These are phyloP conservation scores for Heteractis magnifica DNA, from an alignment of 92 coral and sea anemone genomes.

Conservation along the genomic window DNA sequence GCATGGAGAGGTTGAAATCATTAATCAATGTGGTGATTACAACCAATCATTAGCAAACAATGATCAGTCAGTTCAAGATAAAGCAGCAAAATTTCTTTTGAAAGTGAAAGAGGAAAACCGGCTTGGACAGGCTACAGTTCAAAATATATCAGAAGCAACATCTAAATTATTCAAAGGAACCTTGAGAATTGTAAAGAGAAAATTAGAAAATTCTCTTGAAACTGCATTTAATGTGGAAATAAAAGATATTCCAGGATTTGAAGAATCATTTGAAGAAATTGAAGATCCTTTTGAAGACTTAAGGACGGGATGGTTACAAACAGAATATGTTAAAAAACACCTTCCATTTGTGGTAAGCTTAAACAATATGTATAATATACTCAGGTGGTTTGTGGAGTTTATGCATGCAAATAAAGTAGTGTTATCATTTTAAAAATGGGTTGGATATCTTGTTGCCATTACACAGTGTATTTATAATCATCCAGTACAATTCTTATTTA, in stretches of 20 bases:
- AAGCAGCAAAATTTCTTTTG: constrained; percentile 1
- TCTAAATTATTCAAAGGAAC: constrained; percentile 3
- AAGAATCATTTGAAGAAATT: constrained; percentile 1
- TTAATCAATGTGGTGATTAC: background rate
- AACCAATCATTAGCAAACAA: background rate
- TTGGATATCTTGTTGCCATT: too few species aligned
- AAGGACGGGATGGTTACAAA: constrained; percentile 9
- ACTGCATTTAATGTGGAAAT: background rate
- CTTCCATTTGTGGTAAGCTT: background rate
- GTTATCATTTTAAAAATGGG: too few species aligned
- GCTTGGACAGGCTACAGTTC: constrained; percentile 6
- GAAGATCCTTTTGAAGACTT: constrained; percentile 2
- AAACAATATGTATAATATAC: too few species aligned
- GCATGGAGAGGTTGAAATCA: background rate
- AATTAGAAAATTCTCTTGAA: background rate
- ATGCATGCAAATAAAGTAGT: too few species aligned
- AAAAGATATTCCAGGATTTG: constrained; percentile 3
- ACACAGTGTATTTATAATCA: too few species aligned
- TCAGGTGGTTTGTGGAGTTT: too few species aligned
- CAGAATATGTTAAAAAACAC: constrained; percentile 7
- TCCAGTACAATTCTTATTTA: too few species aligned
- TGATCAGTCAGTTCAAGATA: constrained; percentile 2
- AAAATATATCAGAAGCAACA: background rate
- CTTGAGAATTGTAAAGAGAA: background rate
- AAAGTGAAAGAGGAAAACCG: constrained; percentile 11